A percentile compares a stretch with the other conserved stretches of the same genome.
These are phyloP conservation scores for Ctenopoma multispine DNA, from an alignment of 2,797 vertebrate genomes.

Conservation along the genomic window DNA sequence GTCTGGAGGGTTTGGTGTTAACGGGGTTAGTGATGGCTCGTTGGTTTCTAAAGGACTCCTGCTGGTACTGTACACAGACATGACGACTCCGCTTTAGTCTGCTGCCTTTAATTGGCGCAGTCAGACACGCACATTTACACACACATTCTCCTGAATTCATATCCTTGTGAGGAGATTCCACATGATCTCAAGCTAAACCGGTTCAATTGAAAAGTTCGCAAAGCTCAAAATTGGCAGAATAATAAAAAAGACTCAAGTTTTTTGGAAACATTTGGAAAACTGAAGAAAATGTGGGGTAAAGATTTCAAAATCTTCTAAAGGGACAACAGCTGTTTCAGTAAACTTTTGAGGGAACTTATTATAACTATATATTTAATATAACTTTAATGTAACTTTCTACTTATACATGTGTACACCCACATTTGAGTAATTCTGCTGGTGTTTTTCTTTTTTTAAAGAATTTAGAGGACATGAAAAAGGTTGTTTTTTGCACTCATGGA, in stretches of 20 bases:
- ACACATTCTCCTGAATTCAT: conserved; percentile 5
- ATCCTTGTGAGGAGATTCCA: conserved; percentile 3
- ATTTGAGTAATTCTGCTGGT: background rate
- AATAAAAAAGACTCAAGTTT: background rate
- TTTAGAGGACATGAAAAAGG: background rate
- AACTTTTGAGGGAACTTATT: background rate
- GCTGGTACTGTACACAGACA: conserved; percentile 90
- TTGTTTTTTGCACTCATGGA: conserved; percentile 9
- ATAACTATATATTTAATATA: background rate
- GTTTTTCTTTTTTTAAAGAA: background rate
- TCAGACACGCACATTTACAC: background rate
- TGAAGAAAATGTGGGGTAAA: background rate
- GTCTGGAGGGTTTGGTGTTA: conserved; percentile 90
- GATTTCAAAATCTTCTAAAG: background rate
- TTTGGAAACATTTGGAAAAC: background rate
- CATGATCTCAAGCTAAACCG: background rate
- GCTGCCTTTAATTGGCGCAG: conserved; percentile 58
- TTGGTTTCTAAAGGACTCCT: conserved; percentile 91
- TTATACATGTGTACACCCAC: background rate
- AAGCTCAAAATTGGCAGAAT: background rate
- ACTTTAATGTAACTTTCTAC: background rate
- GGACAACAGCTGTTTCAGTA: background rate
- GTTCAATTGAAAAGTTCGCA: background rate
- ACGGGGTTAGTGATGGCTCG: conserved; percentile 95
- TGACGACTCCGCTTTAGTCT: conserved; percentile 72